Percentiles rank a stretch among this genome's conserved stretches.
phyloP scores from a whole-genome alignment of 2,113 vertebrate species.

The Symphodus melops region DNA sequence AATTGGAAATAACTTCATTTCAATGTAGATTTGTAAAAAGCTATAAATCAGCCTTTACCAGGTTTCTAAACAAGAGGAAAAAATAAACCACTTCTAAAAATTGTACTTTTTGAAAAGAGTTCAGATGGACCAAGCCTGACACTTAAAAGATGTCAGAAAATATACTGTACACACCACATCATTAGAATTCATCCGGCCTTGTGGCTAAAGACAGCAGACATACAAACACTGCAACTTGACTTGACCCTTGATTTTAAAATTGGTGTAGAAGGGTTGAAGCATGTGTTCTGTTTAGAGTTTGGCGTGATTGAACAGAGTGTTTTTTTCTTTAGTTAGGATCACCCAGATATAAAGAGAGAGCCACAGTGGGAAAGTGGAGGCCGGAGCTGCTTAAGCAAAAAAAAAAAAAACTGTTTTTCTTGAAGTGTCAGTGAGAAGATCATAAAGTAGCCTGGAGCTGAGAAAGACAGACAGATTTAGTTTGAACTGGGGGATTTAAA shows the following conservation, averaged over 20 bases:
- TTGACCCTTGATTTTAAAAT: slow-evolving; percentile 22
- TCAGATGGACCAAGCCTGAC: no score
- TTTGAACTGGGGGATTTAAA: slow-evolving; percentile 75
- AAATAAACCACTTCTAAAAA: no score
- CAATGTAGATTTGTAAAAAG: slow-evolving; percentile 6
- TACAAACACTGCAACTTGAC: slow-evolving; percentile 3
- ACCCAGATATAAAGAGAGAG: slow-evolving; percentile 18
- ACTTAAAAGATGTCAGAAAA: no score
- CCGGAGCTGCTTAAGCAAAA: slow-evolving; percentile 27
- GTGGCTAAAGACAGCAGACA: background rate
- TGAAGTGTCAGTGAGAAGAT: slow-evolving; percentile 70
- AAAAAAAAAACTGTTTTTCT: slow-evolving; percentile 38
- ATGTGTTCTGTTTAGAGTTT: background rate
- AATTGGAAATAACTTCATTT: no score
- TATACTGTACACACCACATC: no score
- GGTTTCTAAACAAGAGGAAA: no score
- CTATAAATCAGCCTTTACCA: no score
- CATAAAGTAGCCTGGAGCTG: slow-evolving; percentile 66
- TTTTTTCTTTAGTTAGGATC: background rate
- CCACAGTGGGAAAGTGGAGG: background rate
- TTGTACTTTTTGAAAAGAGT: no score
- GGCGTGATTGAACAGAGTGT: slow-evolving; percentile 17
- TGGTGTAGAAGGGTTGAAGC: background rate
- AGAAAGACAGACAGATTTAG: slow-evolving; percentile 63
- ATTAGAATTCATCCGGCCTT: no score